Base-by-base conservation (phyloP, 2,888 invertebrate species). In the Zaprionus bogoriensis region DNA sequence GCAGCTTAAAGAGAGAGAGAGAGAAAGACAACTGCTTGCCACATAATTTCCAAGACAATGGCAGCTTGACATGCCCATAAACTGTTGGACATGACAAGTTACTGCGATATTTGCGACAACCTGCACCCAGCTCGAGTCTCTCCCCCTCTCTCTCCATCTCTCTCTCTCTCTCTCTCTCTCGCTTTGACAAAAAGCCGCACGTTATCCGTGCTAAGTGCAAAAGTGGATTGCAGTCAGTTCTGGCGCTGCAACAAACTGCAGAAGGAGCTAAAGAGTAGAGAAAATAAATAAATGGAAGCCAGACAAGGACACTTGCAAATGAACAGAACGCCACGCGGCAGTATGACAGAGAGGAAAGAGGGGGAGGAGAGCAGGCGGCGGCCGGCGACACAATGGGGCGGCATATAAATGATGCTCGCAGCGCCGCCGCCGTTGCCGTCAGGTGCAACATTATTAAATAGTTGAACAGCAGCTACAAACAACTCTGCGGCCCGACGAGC, bases 61-160 rank as follows among this genome's bases (percentile, higher is more conserved):
- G 22, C 61, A 63, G 32, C 45, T 36, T 86, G 87, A 86, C 84
- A 87, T 55, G 71, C 52, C 71, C 76, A 82, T 82, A 82, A 82
- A 87, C 82, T 78, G 79, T 76, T 74, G 79, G 86, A 83, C 82
- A 85, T 87, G 82, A 83, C 87, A 85, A 85, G 82, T 85, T 83
- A 87, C 74, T 78, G 82, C 73, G 86, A 86, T 82, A 85, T 81
- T 87, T 78, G 85, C 80, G 62, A 76, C 83, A 83, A 78, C 74
- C 79, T 87, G 73, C 17, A 28, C 9, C 1, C 7, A 2, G 19
- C 9, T 20, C 3, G 27, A 5, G 17, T 6, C 9, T 4, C 9
- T 27, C 3, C 19, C n/a, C 0, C 1, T 14, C 2, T 12, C 45
- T 17, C 42, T 38, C 4, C 32, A 12, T 9, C 63, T 41, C 50